These are phyloP conservation scores for Ptiloglossa arizonensis DNA, from an alignment of 1,140 invertebrate species.

Conservation along the genomic window DNA sequence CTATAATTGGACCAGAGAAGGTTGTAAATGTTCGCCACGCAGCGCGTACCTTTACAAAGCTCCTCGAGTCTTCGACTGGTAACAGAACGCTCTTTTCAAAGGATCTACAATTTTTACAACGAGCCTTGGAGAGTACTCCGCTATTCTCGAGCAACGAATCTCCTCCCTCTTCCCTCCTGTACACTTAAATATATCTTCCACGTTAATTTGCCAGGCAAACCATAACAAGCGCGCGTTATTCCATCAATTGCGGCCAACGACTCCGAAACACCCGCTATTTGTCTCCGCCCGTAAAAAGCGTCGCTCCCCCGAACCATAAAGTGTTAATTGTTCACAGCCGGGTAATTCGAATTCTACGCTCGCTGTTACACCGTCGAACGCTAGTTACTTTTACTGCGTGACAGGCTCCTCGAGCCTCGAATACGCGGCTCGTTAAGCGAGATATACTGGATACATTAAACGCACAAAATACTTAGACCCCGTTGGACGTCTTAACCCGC, in stretches of 20 bases:
- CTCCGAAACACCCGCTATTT: neutral
- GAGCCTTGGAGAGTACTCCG: too few relatives aligned
- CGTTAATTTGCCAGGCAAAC: neutral
- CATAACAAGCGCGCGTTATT: neutral
- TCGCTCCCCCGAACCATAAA: neutral
- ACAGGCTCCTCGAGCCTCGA: too few relatives aligned
- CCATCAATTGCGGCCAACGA: neutral
- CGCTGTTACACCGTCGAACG: neutral
- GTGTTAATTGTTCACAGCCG: conserved; percentile 1
- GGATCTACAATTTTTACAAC: too few relatives aligned
- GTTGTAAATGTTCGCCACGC: too few relatives aligned
- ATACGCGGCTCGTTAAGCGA: neutral
- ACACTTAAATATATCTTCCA: too few relatives aligned
- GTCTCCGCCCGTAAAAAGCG: too few relatives aligned
- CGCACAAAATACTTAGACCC: neutral
- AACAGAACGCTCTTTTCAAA: too few relatives aligned
- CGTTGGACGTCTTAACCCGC: neutral
- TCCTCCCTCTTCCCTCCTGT: too few relatives aligned
- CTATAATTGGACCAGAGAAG: too few relatives aligned
- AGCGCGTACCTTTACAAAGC: too few relatives aligned
- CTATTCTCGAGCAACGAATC: too few relatives aligned
- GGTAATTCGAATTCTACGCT: neutral
- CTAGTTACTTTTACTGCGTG: conserved; percentile 1
- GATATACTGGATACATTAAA: neutral
- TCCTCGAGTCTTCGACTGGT: too few relatives aligned